Evolutionary conservation across 2,888 invertebrate genomes (phyloP).

Genomic region (Alentia gelatinosa): DNA sequence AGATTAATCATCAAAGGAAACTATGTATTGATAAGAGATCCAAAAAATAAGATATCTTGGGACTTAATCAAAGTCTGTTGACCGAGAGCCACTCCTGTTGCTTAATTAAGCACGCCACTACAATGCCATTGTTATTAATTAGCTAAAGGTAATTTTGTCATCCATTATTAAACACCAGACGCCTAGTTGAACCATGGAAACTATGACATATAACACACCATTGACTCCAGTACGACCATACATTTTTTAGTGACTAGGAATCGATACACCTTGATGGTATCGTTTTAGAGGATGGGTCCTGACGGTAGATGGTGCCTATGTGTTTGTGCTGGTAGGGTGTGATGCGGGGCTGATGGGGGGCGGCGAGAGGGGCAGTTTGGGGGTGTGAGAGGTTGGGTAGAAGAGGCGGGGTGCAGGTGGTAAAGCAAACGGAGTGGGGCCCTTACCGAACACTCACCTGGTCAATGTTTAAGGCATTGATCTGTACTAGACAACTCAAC

Average conservation of each 20-base stretch:
- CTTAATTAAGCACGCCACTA: background rate
- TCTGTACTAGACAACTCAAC: background rate
- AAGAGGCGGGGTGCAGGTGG: background rate
- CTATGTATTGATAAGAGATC: background rate
- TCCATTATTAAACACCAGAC: background rate
- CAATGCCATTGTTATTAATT: background rate
- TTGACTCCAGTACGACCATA: background rate
- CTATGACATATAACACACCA: slow-evolving; percentile 37
- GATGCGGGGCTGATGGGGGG: background rate
- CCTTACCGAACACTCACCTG: background rate
- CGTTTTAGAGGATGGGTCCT: background rate
- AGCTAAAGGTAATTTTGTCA: background rate
- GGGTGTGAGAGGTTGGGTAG: background rate
- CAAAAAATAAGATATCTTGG: background rate
- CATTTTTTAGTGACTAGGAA: background rate
- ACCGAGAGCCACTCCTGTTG: too few species aligned
- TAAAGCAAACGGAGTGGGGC: background rate
- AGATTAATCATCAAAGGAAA: too few species aligned
- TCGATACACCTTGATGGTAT: slow-evolving; percentile 17
- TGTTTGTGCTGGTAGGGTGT: background rate
- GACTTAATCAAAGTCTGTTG: background rate
- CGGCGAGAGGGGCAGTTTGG: background rate
- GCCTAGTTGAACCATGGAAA: slow-evolving; percentile 11
- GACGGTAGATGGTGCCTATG: background rate
- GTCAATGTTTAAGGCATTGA: background rate